Evolutionary conservation across 2,888 invertebrate genomes (phyloP).

Genomic region (Hedychridium roseum): DNA sequence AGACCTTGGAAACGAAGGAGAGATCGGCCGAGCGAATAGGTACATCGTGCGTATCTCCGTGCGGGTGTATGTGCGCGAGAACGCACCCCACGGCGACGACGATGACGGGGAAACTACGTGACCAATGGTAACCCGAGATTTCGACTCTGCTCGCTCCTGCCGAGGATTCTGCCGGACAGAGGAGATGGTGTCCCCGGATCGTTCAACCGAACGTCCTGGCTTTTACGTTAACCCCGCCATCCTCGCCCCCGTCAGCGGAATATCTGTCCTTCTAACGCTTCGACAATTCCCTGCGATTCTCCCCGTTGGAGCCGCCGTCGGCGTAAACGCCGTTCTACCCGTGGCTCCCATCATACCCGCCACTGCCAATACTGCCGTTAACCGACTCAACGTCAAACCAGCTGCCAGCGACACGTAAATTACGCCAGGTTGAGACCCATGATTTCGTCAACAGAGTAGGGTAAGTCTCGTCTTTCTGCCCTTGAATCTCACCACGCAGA

Average conservation of each 20-base stretch:
- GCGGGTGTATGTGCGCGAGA: conserved; percentile 5
- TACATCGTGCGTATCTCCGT: conserved; percentile 12
- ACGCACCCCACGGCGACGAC: conserved; percentile 1
- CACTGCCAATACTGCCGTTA: conserved; percentile 44
- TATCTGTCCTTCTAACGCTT: conserved; percentile 13
- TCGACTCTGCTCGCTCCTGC: not conserved
- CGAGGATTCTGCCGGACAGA: conserved; percentile 15
- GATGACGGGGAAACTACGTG: not conserved
- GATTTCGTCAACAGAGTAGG: too few species aligned
- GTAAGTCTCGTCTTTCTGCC: too few species aligned
- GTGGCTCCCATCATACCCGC: conserved; percentile 18
- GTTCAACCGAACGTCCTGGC: conserved; percentile 3
- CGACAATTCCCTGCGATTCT: conserved; percentile 9
- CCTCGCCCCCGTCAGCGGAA: conserved; percentile 4
- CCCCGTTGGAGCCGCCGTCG: conserved; percentile 1
- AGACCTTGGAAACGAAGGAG: conserved; percentile 9
- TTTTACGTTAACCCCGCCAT: not conserved
- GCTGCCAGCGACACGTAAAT: conserved; percentile 35
- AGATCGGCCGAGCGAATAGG: conserved; percentile 8
- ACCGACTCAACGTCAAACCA: conserved; percentile 18
- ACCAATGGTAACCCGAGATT: not conserved
- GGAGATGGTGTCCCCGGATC: conserved; percentile 46
- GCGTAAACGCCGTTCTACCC: conserved; percentile 1
- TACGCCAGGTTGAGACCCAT: too few species aligned
- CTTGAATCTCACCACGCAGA: too few species aligned